phyloP scores from a whole-genome alignment of 2,888 invertebrate species.

The Malacosoma neustria region DNA sequence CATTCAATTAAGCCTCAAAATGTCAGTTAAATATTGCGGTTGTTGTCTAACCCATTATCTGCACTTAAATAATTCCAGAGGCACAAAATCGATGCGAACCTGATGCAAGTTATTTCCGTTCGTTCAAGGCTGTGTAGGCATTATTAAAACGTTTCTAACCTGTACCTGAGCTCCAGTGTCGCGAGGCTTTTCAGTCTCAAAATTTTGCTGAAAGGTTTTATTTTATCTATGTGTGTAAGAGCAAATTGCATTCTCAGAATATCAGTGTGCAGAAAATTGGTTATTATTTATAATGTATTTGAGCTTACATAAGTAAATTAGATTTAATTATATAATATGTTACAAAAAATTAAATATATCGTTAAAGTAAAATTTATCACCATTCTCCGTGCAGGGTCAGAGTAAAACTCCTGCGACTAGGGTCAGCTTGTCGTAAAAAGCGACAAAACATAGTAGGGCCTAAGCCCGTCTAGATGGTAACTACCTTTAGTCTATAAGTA shows the following conservation, averaged over 20 bases:
- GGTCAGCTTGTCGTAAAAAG: too few species aligned
- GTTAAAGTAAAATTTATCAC: too few species aligned
- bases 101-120: slow-evolving; percentile 61
- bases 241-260: not conserved
- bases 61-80: slow-evolving; percentile 34
- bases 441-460: too few species aligned
- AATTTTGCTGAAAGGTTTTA: not conserved
- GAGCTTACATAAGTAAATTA: too few species aligned
- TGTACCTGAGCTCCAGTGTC: not conserved
- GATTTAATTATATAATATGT: too few species aligned
- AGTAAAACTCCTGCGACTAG: too few species aligned
- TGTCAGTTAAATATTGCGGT: not conserved
- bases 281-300: too few species aligned
- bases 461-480: too few species aligned
- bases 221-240: not conserved
- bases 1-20: not conserved
- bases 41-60: slow-evolving; percentile 9
- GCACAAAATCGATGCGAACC: slow-evolving; percentile 57
- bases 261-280: not conserved
- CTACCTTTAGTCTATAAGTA: too few species aligned
- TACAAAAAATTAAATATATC: too few species aligned
- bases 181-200: not conserved
- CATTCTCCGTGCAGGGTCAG: too few species aligned
- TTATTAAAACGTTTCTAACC: slow-evolving; percentile 36
- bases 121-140: slow-evolving; percentile 43